phyloP scores from a whole-genome alignment of 2,888 invertebrate species.

The Lymantria monacha region DNA sequence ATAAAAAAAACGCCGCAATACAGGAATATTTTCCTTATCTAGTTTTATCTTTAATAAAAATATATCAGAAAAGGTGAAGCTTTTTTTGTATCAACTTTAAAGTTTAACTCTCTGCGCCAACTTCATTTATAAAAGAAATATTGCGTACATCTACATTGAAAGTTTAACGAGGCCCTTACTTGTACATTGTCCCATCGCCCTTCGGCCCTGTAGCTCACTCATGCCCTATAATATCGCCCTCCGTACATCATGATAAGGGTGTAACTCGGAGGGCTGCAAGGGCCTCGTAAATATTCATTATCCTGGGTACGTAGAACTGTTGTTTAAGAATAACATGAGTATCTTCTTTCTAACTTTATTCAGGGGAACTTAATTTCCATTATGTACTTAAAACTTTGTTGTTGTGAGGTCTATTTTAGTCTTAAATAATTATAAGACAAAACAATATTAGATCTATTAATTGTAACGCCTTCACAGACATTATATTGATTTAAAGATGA shows the following conservation, averaged over 20 bases:
- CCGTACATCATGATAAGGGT: conserved; percentile 50
- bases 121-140: not conserved
- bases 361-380: conserved; percentile 38
- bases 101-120: not conserved
- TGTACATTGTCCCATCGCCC: conserved; percentile 27
- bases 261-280: conserved; percentile 29
- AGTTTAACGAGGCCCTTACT: conserved; percentile 27
- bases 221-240: conserved; percentile 38
- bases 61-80: too few relatives aligned
- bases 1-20: too few relatives aligned
- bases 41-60: too few relatives aligned
- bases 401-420: not conserved
- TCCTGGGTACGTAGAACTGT: conserved; percentile 45
- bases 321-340: conserved; percentile 44
- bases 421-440: too few relatives aligned
- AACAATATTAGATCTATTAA: too few relatives aligned
- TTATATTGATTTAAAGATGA: too few relatives aligned
- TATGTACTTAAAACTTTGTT: conserved; percentile 25
- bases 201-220: conserved; percentile 29
- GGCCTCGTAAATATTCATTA: conserved; percentile 55
- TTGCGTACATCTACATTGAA: conserved; percentile 11
- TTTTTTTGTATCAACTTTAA: too few relatives aligned
- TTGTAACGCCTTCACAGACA: too few relatives aligned
- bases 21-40: too few relatives aligned
- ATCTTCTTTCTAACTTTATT: conserved; percentile 33